phyloP scores from a whole-genome alignment of 1,140 invertebrate genomes.

The Calephelis virginiensis region DNA sequence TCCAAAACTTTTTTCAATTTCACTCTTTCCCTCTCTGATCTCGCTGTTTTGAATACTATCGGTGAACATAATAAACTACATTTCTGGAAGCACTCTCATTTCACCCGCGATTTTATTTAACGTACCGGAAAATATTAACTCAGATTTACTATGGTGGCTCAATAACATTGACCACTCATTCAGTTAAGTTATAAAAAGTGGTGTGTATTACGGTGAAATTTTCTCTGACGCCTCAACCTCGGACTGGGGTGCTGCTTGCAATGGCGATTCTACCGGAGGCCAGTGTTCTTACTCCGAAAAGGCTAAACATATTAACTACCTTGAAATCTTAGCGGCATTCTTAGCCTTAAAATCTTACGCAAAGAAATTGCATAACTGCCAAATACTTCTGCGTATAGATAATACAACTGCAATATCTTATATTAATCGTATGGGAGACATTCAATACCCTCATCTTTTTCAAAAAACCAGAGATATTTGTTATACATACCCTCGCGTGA shows the following conservation, averaged over 20 bases:
- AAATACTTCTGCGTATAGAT: neutral
- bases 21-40: too few relatives aligned
- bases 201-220: constrained; percentile 2
- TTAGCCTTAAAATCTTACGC: too few relatives aligned
- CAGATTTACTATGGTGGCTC: constrained; percentile 9
- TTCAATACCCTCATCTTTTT: neutral
- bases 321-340: neutral
- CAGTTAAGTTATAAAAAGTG: constrained; percentile 11
- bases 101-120: too few relatives aligned
- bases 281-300: neutral
- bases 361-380: too few relatives aligned
- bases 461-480: neutral
- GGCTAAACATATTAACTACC: too few relatives aligned
- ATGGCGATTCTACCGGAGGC: neutral
- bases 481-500: too few relatives aligned
- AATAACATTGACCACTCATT: neutral
- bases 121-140: constrained; percentile 1
- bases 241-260: constrained; percentile 11
- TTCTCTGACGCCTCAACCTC: constrained; percentile 22
- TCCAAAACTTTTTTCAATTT: too few relatives aligned
- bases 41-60: too few relatives aligned
- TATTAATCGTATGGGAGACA: too few relatives aligned
- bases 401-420: too few relatives aligned
- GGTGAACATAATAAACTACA: too few relatives aligned
- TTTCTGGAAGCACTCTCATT: too few relatives aligned